Conservation (phyloP, 2,888 invertebrate genomes). For the Cynaeus angustus region DNA sequence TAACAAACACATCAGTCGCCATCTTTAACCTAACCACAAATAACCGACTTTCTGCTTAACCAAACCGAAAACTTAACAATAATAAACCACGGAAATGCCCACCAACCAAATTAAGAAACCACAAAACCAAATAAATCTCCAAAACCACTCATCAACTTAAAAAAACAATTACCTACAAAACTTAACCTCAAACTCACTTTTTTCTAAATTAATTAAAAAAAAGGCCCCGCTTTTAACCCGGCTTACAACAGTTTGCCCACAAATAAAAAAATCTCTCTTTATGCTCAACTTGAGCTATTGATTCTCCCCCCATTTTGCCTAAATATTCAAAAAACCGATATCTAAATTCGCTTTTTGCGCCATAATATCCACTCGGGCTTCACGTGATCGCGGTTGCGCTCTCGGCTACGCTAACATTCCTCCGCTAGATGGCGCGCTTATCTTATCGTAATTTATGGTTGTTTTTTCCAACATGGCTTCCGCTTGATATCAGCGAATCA, state of each 20-base stretch:
- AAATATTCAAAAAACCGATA: background rate
- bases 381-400: slow-evolving; percentile 16
- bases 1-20: slow-evolving; percentile 17
- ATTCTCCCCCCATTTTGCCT: too few relatives aligned
- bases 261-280: too few relatives aligned
- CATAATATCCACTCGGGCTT: background rate
- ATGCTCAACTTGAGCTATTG: too few relatives aligned
- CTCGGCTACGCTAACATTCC: background rate
- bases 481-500: slow-evolving; percentile 24
- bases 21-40: slow-evolving; percentile 25
- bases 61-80: background rate
- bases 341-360: background rate
- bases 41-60: background rate
- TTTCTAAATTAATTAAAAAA: too few relatives aligned
- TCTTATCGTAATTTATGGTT: slow-evolving; percentile 29
- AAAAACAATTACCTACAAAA: too few relatives aligned
- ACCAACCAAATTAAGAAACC: background rate
- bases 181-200: too few relatives aligned
- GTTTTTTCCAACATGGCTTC: slow-evolving; percentile 41
- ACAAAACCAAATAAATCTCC: too few relatives aligned
- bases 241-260: too few relatives aligned
- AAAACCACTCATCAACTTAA: too few relatives aligned
- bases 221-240: too few relatives aligned
- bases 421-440: slow-evolving; percentile 19
- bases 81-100: background rate